phyloP scores from a whole-genome alignment of 2,888 invertebrate genomes.

The Napeogenes sylphis region DNA sequence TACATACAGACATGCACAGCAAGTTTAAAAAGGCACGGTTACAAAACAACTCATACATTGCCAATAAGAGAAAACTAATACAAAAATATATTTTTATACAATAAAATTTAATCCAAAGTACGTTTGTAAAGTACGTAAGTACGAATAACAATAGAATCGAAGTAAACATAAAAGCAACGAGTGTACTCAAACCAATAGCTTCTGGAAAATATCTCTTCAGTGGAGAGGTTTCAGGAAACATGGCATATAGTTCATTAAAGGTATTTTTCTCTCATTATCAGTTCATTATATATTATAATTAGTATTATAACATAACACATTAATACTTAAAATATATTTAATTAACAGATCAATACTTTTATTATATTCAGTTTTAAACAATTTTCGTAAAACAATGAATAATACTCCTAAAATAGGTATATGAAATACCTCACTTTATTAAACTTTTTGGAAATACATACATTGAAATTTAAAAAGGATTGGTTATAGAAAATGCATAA shows the following conservation, averaged over 20 bases:
- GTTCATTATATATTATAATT: not conserved
- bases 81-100: conserved; percentile 8
- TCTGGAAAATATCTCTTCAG: conserved; percentile 13
- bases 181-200: conserved; percentile 11
- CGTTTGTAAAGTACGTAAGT: too few relatives aligned
- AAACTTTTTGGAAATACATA: too few relatives aligned
- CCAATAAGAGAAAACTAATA: conserved; percentile 2
- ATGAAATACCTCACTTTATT: too few relatives aligned
- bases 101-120: conserved; percentile 3
- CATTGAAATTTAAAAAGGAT: conserved; percentile 16
- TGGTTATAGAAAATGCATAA: conserved; percentile 35
- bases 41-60: not conserved
- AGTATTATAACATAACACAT: conserved; percentile 2
- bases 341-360: too few relatives aligned
- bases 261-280: not conserved
- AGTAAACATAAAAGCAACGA: conserved; percentile 14
- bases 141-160: conserved; percentile 13
- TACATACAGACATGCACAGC: too few relatives aligned
- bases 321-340: too few relatives aligned
- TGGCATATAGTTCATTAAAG: conserved; percentile 10
- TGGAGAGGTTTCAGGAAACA: conserved; percentile 13
- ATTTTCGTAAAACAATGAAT: too few relatives aligned
- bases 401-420: too few relatives aligned
- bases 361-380: too few relatives aligned
- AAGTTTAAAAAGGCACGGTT: too few relatives aligned